Evolutionary conservation across 2,888 invertebrate species (phyloP).

Genomic region (Tholera decimalis): DNA sequence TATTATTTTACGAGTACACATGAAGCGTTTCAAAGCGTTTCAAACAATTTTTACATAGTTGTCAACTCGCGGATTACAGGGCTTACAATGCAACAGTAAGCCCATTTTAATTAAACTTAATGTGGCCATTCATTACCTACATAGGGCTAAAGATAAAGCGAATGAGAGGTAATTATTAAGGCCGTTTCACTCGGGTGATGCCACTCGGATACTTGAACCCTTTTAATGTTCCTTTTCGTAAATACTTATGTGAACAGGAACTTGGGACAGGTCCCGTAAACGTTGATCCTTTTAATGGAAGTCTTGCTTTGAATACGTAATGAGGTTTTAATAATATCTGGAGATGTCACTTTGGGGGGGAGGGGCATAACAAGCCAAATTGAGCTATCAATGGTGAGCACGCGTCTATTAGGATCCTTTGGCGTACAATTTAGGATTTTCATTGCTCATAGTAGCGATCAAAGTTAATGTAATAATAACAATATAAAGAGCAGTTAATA

Average conservation of each 20-base stretch:
- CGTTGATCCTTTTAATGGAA: slow-evolving; percentile 59
- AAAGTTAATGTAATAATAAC: not conserved
- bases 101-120: slow-evolving; percentile 78
- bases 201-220: slow-evolving; percentile 65
- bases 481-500: not conserved
- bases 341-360: slow-evolving; percentile 37
- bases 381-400: slow-evolving; percentile 33
- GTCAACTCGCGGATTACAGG: too few relatives aligned
- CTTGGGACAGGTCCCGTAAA: slow-evolving; percentile 37
- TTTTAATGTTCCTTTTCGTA: slow-evolving; percentile 61
- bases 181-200: slow-evolving; percentile 69
- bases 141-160: slow-evolving; percentile 75
- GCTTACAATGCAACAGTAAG: slow-evolving; percentile 58
- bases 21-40: too few relatives aligned
- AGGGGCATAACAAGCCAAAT: slow-evolving; percentile 34
- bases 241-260: slow-evolving; percentile 60
- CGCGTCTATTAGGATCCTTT: slow-evolving; percentile 20
- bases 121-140: slow-evolving; percentile 72
- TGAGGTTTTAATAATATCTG: slow-evolving; percentile 47
- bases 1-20: too few relatives aligned
- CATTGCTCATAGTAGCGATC: slow-evolving; percentile 7
- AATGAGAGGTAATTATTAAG: slow-evolving; percentile 76
- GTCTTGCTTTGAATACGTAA: slow-evolving; percentile 49
- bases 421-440: slow-evolving; percentile 48
- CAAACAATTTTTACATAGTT: too few relatives aligned